phyloP scores from a whole-genome alignment of 1,140 invertebrate species.

The Drosophila leontia region DNA sequence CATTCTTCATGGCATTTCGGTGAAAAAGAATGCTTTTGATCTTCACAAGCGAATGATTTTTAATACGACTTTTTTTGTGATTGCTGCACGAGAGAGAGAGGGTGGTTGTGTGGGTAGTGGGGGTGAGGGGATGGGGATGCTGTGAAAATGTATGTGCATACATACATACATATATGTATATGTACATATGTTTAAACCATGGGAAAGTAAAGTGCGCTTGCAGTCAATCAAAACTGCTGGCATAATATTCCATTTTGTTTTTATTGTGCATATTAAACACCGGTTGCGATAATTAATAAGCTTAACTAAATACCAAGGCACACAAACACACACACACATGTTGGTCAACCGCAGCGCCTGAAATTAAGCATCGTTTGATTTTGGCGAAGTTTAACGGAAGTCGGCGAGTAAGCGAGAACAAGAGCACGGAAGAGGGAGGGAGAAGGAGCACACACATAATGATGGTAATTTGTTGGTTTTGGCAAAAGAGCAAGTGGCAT shows the following conservation, averaged over 20 bases:
- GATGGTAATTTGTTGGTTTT: constrained; percentile 84
- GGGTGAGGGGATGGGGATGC: no score
- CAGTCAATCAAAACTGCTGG: constrained; percentile 63
- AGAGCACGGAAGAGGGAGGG: neutral
- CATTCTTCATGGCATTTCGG: constrained; percentile 80
- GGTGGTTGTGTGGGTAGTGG: neutral
- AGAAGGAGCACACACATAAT: constrained; percentile 61
- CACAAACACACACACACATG: no score
- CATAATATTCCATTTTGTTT: constrained; percentile 23
- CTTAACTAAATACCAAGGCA: constrained; percentile 63
- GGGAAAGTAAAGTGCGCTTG: constrained; percentile 50
- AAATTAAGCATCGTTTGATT: constrained; percentile 64
- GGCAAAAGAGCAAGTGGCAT: constrained; percentile 82
- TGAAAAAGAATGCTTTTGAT: constrained; percentile 84
- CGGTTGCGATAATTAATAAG: constrained; percentile 59
- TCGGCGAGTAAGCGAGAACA: neutral
- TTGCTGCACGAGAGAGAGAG: constrained; percentile 7
- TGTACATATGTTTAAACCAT: constrained; percentile 9
- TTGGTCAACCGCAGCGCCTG: constrained; percentile 46
- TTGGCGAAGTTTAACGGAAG: constrained; percentile 14
- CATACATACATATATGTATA: neutral
- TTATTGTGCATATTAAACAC: constrained; percentile 5
- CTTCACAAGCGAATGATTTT: constrained; percentile 85
- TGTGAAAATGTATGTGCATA: neutral
- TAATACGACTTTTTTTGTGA: constrained; percentile 78